Percentiles rank a stretch among this genome's conserved stretches.
Evolutionary conservation across 2,797 vertebrate genomes (phyloP).

Genomic region (Lepus oiostolus): DNA sequence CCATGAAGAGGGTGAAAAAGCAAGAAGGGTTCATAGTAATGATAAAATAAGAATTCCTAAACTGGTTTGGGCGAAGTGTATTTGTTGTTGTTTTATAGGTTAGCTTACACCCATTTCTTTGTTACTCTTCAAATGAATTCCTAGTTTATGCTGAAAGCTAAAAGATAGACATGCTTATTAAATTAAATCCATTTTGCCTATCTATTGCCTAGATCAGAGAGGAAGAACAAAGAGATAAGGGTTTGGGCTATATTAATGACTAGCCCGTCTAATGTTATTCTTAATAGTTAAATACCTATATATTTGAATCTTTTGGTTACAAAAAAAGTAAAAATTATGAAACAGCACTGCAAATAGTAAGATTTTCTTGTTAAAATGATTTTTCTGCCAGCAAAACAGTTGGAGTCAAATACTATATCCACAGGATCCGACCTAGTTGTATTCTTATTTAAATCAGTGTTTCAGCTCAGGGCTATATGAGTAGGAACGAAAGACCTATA

Average conservation of each 20-base stretch:
- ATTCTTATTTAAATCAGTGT: conserved; percentile 10
- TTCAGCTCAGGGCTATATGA: neutral
- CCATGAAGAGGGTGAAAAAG: neutral
- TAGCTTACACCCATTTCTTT: neutral
- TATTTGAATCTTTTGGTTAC: neutral
- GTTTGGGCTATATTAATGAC: neutral
- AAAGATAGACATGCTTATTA: neutral
- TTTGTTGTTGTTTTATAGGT: neutral
- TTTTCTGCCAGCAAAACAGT: neutral
- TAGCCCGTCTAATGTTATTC: neutral
- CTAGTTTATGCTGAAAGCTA: conserved; percentile 10
- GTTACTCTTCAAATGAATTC: conserved; percentile 27
- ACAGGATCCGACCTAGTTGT: neutral
- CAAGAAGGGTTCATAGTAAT: neutral
- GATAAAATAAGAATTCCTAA: neutral
- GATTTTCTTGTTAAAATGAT: conserved; percentile 33
- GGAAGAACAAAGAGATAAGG: conserved; percentile 1
- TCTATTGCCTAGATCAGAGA: conserved; percentile 1
- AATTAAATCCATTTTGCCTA: conserved; percentile 32
- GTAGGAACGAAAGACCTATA: neutral
- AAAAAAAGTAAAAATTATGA: neutral
- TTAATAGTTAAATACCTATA: neutral
- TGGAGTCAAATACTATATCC: neutral
- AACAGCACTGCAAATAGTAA: neutral
- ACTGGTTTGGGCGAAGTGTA: neutral